Evolutionary conservation across 37 sponge, comb jelly and placozoan genomes (phyloP).

Genomic region (Axinella damicornis): DNA sequence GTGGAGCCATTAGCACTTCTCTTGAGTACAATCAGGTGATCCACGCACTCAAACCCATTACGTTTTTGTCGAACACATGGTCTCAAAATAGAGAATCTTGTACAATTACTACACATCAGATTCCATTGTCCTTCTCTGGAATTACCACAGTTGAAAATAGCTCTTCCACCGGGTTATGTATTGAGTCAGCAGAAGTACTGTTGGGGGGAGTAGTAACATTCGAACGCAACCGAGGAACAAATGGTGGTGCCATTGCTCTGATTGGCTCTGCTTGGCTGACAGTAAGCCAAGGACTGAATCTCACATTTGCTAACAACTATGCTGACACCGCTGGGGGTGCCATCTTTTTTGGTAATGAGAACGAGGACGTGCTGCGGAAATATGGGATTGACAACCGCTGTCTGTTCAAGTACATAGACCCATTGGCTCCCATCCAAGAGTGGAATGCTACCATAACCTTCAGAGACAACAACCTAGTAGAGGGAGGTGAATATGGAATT

Average conservation of each 20-base stretch:
- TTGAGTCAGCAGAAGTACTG: slow-evolving; percentile 3
- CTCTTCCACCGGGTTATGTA: slow-evolving; percentile 4
- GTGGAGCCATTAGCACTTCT: not conserved
- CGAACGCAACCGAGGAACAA: not conserved
- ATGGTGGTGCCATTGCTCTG: slow-evolving; percentile 27
- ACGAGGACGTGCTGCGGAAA: not conserved
- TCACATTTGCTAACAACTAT: slow-evolving; percentile 20
- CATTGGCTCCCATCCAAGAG: not conserved
- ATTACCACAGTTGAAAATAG: not conserved
- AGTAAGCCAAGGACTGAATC: not conserved
- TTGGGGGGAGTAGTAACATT: not conserved
- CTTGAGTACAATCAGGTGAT: too few relatives aligned
- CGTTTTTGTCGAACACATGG: too few relatives aligned
- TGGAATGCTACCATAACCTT: slow-evolving; percentile 34
- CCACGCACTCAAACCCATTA: too few relatives aligned
- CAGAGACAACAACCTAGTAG: not conserved
- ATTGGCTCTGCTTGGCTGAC: slow-evolving; percentile 20
- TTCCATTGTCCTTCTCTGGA: too few relatives aligned
- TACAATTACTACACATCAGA: too few relatives aligned
- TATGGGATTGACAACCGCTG: not conserved
- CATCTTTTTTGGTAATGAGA: slow-evolving; percentile 4
- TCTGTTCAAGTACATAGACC: slow-evolving; percentile 13
- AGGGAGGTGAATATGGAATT: not conserved
- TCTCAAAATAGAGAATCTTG: too few relatives aligned
- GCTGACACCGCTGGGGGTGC: slow-evolving; percentile 27